Base-by-base conservation (phyloP, 2,888 invertebrate genomes). In the Tortrix viridana region DNA sequence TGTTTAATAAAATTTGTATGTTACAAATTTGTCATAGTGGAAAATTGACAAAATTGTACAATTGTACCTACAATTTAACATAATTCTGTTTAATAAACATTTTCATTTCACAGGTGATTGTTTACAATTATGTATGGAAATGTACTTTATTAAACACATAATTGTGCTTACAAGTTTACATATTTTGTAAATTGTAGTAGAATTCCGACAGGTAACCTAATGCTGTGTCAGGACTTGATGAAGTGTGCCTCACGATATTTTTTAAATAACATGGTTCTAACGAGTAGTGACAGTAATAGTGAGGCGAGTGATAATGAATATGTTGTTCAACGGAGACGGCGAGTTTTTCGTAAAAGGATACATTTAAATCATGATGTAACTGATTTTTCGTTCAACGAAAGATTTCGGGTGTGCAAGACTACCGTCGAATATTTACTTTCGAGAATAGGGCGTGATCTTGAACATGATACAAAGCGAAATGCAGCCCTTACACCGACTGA, bases 401-500 rank as follows among this genome's bases (percentile, higher is more conserved):
- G 16, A 43, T 18, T 18, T 18, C 43, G 19, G 43, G 43, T 43
- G 3, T 18, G 43, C 43, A 19, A 43, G 5, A 19, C 18, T 43
- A 43, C 43, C 43, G 43, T 43, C 43, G 19, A 16, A 43, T 53
- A 41, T 41, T 54, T 54, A 14, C 3, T 54, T 5, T 12, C 12
- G 12, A 16, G 12, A 54, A 54, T 43, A 43, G 43, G 53, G 23
- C 23, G 5, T 43, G 16, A 43, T 12, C 53, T 43, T 18, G 22
- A 54, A 54, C 53, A 43, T 9, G 38, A 53, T 19, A 53, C 52
- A 7, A 53, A 53, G 14, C 14, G 16, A 53, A 41, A 41, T 53
- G 20, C 43, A 43, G 43, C 43, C 18, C 43, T 43, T 43, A 43
- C 43, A n/a, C 38, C 38, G n/a, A 43, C 9, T 43, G 18, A 43